Evolutionary conservation across 2,888 invertebrate species (phyloP).

Genomic region (Dynastes grantii): DNA sequence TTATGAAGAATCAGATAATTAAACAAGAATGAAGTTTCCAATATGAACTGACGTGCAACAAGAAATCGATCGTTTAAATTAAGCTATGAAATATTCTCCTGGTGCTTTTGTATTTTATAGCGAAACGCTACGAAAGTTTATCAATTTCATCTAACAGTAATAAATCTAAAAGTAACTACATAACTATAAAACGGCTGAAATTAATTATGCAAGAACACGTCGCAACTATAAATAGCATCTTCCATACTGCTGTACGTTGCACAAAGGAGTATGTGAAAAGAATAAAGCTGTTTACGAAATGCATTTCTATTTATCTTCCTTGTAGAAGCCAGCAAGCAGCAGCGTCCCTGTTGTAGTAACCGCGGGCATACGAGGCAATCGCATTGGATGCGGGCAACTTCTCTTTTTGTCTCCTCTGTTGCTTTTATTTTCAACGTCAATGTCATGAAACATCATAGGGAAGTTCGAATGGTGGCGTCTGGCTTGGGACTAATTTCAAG

Average conservation of each 20-base stretch:
- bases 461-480: constrained; percentile 10
- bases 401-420: not conserved
- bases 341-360: constrained; percentile 1
- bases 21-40: too few species aligned
- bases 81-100: too few species aligned
- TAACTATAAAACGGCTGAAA: constrained; percentile 2
- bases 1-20: too few species aligned
- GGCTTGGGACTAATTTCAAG: constrained; percentile 11
- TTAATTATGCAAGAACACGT: constrained; percentile 28
- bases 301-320: constrained; percentile 28
- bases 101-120: too few species aligned
- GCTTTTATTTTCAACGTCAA: constrained; percentile 17
- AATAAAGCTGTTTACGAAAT: constrained; percentile 32
- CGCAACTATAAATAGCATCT: constrained; percentile 10
- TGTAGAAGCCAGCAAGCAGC: constrained; percentile 12
- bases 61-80: too few species aligned
- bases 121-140: too few species aligned
- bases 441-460: constrained; percentile 13
- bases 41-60: too few species aligned
- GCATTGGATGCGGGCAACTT: constrained; percentile 24
- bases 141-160: too few species aligned
- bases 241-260: not conserved
- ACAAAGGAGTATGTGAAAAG: constrained; percentile 30
- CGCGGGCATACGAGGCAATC: not conserved
- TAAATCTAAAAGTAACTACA: too few species aligned